Conservation (phyloP, 53 echinoderm and acorn worm species). For the Zoroaster sp. region DNA sequence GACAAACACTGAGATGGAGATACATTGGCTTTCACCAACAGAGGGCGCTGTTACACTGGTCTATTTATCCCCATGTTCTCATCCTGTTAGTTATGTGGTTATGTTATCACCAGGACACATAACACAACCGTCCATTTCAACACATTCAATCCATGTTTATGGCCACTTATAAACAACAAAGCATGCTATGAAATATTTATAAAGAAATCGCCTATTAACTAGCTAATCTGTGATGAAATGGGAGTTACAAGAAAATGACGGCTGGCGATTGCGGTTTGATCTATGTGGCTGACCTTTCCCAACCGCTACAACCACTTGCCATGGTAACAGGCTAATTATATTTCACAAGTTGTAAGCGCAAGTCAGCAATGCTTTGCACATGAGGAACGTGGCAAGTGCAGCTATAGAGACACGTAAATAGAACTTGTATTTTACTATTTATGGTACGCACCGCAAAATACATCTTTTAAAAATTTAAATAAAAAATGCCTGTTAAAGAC, state of each 20-base stretch:
- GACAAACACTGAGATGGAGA: background rate
- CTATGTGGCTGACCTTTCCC: background rate
- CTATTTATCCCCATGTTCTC: background rate
- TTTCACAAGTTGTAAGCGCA: background rate
- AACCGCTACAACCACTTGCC: background rate
- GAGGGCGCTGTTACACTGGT: slow-evolving; percentile 17
- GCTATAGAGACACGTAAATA: background rate
- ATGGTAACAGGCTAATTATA: slow-evolving; percentile 9
- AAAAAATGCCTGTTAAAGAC: background rate
- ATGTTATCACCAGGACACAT: too few relatives aligned
- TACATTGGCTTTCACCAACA: background rate
- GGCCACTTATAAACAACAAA: background rate
- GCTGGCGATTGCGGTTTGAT: background rate
- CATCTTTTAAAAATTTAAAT: background rate
- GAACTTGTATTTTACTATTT: background rate
- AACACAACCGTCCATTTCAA: background rate
- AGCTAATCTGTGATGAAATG: background rate
- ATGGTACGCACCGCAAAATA: background rate
- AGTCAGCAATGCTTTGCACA: background rate
- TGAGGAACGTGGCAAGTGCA: background rate
- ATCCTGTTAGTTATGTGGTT: background rate
- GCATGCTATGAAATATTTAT: background rate
- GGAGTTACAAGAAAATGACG: background rate
- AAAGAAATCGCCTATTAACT: background rate
- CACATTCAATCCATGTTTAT: too few relatives aligned